Evolutionary conservation across 1,140 invertebrate genomes (phyloP), one percentile per base, ranked within the genome.

Genomic region (Gonioctena quinquepunctata): DNA sequence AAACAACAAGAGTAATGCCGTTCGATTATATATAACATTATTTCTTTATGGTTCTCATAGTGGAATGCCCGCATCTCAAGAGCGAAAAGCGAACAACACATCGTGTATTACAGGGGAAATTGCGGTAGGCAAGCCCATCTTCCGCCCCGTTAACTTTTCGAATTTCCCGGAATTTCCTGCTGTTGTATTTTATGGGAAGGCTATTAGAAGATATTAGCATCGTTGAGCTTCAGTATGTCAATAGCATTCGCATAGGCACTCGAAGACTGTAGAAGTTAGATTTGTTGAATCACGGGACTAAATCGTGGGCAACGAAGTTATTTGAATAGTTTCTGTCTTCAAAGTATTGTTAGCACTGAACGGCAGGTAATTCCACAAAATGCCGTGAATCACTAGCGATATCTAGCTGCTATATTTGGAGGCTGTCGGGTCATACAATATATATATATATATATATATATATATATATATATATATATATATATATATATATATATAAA

Each of bases 161-260:
- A 42, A 42, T 42, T n/a, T n/a, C n/a, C n/a, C n/a, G 6, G 33
- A 33, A 42, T 63, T 65, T 65, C 63, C 63, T 65, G 63, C 63
- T 52, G 63, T 65, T 63, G 63, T 42, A 22, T 65, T 65, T 65
- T 65, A 65, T 65, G 63, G 63, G 63, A 52, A 54, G 48, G 63
- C 63, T 65, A 65, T 65, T 65, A 65, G 63, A 65, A 50, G 63
- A 50, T 65, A 65, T 65, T 65, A 65, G 60, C 7, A 48, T 48
- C 28, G 60, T 62, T 62, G 21, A 21, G 60, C 18, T 13, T 48
- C 18, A 42, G 60, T 28, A 26, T 62, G 60, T 62, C 60, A 62
- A 62, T 62, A 62, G 26, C 60, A 62, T 62, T 28, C 42, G 60
- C 60, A 62, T 62, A 27, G 19, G 56, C 33, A 22, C 13, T 48